phyloP scores from a whole-genome alignment of 2,113 vertebrate species.

The Caretta caretta region DNA sequence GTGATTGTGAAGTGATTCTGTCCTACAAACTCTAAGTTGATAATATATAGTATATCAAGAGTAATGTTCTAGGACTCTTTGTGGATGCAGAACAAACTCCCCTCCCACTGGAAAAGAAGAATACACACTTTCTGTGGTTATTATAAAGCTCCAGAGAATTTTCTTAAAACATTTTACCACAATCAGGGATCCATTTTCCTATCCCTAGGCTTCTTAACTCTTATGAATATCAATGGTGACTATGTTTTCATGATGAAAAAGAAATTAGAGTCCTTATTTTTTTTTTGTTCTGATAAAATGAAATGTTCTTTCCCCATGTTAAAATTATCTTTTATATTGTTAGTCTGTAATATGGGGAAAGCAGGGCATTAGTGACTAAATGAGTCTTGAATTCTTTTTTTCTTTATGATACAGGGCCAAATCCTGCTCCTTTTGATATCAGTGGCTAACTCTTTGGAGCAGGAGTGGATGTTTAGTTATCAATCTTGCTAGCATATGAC shows the following conservation, averaged over 20 bases:
- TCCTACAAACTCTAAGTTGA: slow-evolving; percentile 40
- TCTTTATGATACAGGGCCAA: background rate
- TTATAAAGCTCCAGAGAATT: slow-evolving; percentile 54
- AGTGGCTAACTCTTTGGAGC: background rate
- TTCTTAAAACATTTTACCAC: slow-evolving; percentile 62
- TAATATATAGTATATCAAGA: slow-evolving; percentile 23
- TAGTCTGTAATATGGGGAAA: slow-evolving; percentile 34
- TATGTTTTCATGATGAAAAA: slow-evolving; percentile 60
- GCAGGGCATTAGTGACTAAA: background rate
- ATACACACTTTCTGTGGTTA: slow-evolving; percentile 41
- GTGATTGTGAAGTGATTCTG: slow-evolving; percentile 31
- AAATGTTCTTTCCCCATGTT: slow-evolving; percentile 62
- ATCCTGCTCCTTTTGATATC: background rate
- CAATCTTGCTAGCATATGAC: slow-evolving; percentile 7
- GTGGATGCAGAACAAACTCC: background rate
- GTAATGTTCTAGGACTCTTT: slow-evolving; percentile 12
- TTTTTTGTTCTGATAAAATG: slow-evolving; percentile 73
- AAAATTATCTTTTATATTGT: slow-evolving; percentile 38
- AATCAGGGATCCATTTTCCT: slow-evolving; percentile 56
- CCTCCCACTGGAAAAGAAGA: background rate
- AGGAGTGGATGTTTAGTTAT: background rate
- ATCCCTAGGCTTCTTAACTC: slow-evolving; percentile 66
- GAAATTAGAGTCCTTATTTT: slow-evolving; percentile 50
- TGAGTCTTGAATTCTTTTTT: slow-evolving; percentile 21
- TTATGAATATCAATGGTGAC: slow-evolving; percentile 63